A percentile compares a stretch with the other conserved stretches of the same genome.
Evolutionary conservation across 2,888 invertebrate species (phyloP).

Genomic region (Choristoneura rosaceana): DNA sequence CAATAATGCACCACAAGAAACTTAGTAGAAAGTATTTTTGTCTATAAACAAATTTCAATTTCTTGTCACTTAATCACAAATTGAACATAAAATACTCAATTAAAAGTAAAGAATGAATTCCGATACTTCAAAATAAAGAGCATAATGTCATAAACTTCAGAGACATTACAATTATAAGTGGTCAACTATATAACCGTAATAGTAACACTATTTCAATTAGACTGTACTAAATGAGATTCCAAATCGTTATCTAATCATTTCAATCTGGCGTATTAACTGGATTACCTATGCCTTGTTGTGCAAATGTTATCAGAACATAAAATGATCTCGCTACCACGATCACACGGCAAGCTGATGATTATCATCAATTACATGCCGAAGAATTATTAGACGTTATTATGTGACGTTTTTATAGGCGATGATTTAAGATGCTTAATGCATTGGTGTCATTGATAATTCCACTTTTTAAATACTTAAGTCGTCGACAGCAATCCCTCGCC

Average conservation of each 20-base stretch:
- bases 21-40: too few species aligned
- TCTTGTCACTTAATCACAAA: neutral
- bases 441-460: neutral
- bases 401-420: neutral
- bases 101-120: too few species aligned
- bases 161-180: too few species aligned
- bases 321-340: constrained; percentile 20
- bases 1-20: too few species aligned
- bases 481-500: too few species aligned
- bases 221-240: constrained; percentile 1
- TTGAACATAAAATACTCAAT: too few species aligned
- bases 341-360: constrained; percentile 25
- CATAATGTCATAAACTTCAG: too few species aligned
- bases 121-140: too few species aligned
- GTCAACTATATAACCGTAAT: neutral
- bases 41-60: too few species aligned
- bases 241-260: constrained; percentile 32
- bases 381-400: neutral
- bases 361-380: constrained; percentile 22
- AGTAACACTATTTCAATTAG: neutral
- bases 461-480: too few species aligned
- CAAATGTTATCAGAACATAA: constrained; percentile 18
- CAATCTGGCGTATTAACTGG: constrained; percentile 12
- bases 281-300: constrained; percentile 16
- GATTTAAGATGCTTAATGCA: neutral